Conservation (phyloP, 2,888 invertebrate species). For the Colostygia pectinataria region DNA sequence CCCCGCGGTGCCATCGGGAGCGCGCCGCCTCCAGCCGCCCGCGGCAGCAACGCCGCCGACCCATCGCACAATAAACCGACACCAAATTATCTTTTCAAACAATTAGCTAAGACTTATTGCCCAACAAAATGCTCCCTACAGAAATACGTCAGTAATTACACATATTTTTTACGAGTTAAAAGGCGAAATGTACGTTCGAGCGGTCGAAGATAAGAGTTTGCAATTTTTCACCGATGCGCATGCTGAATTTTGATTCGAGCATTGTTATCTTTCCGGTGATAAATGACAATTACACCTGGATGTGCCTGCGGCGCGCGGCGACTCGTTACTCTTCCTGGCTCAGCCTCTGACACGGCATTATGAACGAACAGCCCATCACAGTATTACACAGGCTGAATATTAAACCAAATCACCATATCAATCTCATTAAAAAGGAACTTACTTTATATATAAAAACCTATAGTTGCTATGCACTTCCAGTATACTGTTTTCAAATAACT, state of each 20-base stretch:
- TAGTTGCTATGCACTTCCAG: too few species aligned
- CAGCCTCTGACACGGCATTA: slow-evolving; percentile 35
- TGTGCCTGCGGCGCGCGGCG: slow-evolving; percentile 32
- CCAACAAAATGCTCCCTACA: slow-evolving; percentile 47
- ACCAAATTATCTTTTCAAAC: slow-evolving; percentile 76
- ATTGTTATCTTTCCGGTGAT: slow-evolving; percentile 44
- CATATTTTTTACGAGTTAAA: slow-evolving; percentile 46
- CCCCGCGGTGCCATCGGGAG: slow-evolving; percentile 57
- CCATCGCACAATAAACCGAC: slow-evolving; percentile 68
- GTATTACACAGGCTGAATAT: slow-evolving; percentile 36
- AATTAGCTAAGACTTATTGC: slow-evolving; percentile 71
- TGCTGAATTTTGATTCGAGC: slow-evolving; percentile 41
- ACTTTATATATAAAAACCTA: slow-evolving; percentile 7
- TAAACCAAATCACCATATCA: slow-evolving; percentile 30
- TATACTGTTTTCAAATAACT: too few species aligned
- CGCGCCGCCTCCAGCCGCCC: slow-evolving; percentile 57
- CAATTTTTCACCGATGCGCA: slow-evolving; percentile 39
- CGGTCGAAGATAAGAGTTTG: slow-evolving; percentile 35
- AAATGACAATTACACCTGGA: slow-evolving; percentile 44
- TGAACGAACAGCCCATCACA: slow-evolving; percentile 35
- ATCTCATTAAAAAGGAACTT: slow-evolving; percentile 18
- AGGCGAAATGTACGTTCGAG: slow-evolving; percentile 30
- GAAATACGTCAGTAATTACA: slow-evolving; percentile 53
- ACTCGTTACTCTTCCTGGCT: slow-evolving; percentile 38
- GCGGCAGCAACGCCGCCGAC: slow-evolving; percentile 38